A percentile compares a stretch with the other conserved stretches of the same genome.
Conservation (phyloP, 2,888 invertebrate genomes). For the Synanthedon vespiformis region DNA sequence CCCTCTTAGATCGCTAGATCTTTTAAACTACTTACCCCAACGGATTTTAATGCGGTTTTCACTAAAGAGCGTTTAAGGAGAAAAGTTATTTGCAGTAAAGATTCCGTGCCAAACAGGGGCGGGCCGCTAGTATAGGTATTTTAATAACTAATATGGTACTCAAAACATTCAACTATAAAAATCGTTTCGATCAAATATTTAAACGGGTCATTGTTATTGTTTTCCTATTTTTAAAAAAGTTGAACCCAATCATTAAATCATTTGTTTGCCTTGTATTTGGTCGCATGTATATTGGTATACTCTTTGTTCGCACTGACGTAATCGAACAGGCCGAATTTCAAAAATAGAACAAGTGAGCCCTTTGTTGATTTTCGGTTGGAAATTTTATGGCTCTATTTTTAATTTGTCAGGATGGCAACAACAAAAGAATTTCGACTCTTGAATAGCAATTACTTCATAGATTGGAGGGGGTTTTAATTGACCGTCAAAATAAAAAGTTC, state of each 20-base stretch:
- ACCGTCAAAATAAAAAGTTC: conserved; percentile 17
- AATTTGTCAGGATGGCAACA: not conserved
- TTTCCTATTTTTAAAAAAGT: too few species aligned
- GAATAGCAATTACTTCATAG: conserved; percentile 2
- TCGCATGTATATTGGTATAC: conserved; percentile 13
- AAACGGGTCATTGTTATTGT: too few species aligned
- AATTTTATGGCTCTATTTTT: conserved; percentile 1
- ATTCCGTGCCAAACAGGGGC: too few species aligned
- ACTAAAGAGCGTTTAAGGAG: too few species aligned
- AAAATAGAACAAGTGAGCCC: conserved; percentile 44
- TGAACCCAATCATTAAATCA: conserved; percentile 21
- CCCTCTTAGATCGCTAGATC: too few species aligned
- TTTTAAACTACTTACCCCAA: too few species aligned
- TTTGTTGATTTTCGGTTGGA: conserved; percentile 29
- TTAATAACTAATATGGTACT: too few species aligned
- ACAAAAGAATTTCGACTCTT: not conserved
- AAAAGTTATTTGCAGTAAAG: too few species aligned
- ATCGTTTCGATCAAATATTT: too few species aligned
- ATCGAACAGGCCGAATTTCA: conserved; percentile 34
- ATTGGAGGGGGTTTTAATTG: conserved; percentile 30
- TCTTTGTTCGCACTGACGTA: conserved; percentile 49
- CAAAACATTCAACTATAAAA: too few species aligned
- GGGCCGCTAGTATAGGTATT: too few species aligned
- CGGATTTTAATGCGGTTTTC: too few species aligned
- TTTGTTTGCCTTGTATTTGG: conserved; percentile 25